Evolutionary conservation across 1,140 invertebrate species (phyloP).

Genomic region (Druon quercuslanigerum): DNA sequence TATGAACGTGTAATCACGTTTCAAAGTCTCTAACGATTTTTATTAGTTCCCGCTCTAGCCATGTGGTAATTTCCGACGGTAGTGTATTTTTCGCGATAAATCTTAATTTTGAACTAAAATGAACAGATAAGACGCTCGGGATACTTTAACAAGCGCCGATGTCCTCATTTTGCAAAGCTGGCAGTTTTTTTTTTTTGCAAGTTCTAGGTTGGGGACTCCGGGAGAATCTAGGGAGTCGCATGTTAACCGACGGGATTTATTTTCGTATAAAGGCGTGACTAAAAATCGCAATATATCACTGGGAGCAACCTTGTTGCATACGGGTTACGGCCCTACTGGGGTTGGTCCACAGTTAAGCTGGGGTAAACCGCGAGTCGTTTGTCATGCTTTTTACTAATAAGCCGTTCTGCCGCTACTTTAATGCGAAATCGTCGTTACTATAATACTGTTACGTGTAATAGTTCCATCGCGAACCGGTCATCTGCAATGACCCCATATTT

Average conservation of each 20-base stretch:
- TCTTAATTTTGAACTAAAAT: not conserved
- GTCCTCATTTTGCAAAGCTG: not conserved
- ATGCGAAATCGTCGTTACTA: constrained; percentile 39
- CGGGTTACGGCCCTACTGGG: constrained; percentile 60
- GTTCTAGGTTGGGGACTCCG: constrained; percentile 33
- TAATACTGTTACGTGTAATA: not conserved
- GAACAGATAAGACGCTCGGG: not conserved
- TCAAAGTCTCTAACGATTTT: no score
- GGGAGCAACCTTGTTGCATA: constrained; percentile 53
- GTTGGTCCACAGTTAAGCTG: constrained; percentile 56
- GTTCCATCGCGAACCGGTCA: not conserved
- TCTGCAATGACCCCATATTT: not conserved
- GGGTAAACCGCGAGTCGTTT: constrained; percentile 63
- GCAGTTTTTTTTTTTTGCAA: constrained; percentile 26
- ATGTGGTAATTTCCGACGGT: no score
- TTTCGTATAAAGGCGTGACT: constrained; percentile 67
- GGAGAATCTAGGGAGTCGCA: constrained; percentile 57
- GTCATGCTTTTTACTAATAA: constrained; percentile 69
- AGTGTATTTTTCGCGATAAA: not conserved
- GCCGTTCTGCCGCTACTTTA: constrained; percentile 53
- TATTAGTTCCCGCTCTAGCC: no score
- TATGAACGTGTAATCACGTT: no score
- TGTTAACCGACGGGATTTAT: constrained; percentile 64
- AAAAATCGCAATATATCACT: constrained; percentile 66
- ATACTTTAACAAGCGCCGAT: not conserved